Evolutionary conservation across 2,797 vertebrate species (phyloP).

Genomic region (Mus spretus): DNA sequence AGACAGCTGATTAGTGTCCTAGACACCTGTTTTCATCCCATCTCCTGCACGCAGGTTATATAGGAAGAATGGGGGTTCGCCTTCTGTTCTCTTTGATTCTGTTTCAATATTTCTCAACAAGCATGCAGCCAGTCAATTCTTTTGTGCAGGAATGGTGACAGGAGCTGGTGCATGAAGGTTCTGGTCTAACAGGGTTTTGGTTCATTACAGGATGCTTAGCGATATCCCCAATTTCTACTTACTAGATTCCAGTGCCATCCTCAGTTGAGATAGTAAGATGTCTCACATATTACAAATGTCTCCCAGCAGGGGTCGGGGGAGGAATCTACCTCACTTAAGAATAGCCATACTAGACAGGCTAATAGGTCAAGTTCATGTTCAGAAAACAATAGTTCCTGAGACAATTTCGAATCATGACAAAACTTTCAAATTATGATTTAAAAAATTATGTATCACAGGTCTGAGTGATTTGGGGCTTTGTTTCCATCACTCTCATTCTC

Average conservation of each 20-base stretch:
- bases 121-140: background rate
- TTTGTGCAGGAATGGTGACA: rapidly evolving
- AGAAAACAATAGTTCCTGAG: background rate
- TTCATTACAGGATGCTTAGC: rapidly evolving
- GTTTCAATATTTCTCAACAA: background rate
- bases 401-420: background rate
- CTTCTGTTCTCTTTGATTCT: background rate
- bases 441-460: background rate
- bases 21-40: background rate
- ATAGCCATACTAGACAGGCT: rapidly evolving
- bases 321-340: background rate
- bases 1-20: background rate
- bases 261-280: background rate
- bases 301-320: too few relatives aligned
- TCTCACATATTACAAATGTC: background rate
- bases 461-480: background rate
- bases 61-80: background rate
- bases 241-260: background rate
- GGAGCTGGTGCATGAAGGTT: background rate
- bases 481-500: background rate
- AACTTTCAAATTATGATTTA: background rate
- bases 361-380: background rate
- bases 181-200: too few relatives aligned
- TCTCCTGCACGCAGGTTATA: background rate
- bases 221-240: background rate